Evolutionary conservation across 2,113 vertebrate genomes (phyloP), one percentile per base, ranked within the genome.

Genomic region (Eublepharis macularius): DNA sequence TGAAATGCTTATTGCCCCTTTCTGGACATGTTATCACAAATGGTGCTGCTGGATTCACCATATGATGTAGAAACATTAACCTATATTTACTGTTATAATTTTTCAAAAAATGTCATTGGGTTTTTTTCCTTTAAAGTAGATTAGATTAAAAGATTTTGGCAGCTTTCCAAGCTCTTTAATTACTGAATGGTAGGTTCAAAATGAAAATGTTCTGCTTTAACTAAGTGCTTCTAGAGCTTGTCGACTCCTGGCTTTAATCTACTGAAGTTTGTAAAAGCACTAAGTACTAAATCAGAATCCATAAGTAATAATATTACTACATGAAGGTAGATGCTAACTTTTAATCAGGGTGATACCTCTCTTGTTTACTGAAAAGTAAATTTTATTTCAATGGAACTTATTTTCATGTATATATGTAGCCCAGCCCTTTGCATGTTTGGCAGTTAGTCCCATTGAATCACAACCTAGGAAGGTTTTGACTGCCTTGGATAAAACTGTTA

Each of bases 121-220:
- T 91, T 93, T 90, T 88, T 89, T 91, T 26, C 60, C 74, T 90
- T 93, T 87, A 80, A 92, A 91, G 80, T 86, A 89, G 88, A 94
- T 93, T 91, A 93, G 90, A 93, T 91, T 83, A 91, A 94, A 94
- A 93, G 91, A 94, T 94, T 88, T 86, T 95, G 94, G 94, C 92
- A 88, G 81, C 89, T 87, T 91, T 92, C 93, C 94, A 95, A 92
- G 86, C 21, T 86, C 84, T 93, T 92, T 95, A 96, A 95, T 95
- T 95, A 94, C 89, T 90, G 87, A 91, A 94, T 84, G 83, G 90
- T 93, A 94, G 89, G 90, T 93, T 92, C 93, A 92, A 91, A 91
- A 89, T 91, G 94, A 90, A 93, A 95, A 94, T 84, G 90, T 94
- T 95, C 93, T 93, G 89, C 92, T 94, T 87, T 92, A 95, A 92